Evolutionary conservation across 2,797 vertebrate genomes (phyloP).

Genomic region (Cyclura pinguis): DNA sequence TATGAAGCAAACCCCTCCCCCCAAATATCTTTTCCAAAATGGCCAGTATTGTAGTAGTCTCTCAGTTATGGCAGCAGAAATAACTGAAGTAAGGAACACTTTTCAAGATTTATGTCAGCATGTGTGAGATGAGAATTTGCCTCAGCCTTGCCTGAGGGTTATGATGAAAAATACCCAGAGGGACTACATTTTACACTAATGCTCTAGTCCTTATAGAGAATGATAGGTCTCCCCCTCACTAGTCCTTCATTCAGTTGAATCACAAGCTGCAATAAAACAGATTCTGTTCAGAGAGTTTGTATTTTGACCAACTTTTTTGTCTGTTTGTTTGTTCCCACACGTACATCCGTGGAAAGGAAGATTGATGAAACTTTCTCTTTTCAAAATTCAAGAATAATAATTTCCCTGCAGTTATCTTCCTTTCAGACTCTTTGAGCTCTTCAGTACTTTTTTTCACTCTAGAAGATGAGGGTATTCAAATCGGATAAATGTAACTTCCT

Average conservation of each 20-base stretch:
- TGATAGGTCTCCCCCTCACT: neutral
- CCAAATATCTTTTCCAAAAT: neutral
- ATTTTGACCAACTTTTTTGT: neutral
- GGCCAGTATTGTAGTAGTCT: neutral
- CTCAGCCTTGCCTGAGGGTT: conserved; percentile 4
- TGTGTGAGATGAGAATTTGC: neutral
- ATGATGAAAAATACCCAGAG: neutral
- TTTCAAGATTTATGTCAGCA: neutral
- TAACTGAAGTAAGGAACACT: neutral
- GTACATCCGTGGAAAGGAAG: conserved; percentile 2
- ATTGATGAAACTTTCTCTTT: neutral
- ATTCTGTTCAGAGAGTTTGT: neutral
- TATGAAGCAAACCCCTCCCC: neutral
- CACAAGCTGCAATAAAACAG: neutral
- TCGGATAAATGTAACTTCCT: conserved; percentile 38
- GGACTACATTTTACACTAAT: neutral
- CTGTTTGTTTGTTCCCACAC: conserved; percentile 3
- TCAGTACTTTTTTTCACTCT: neutral
- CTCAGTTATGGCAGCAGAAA: neutral
- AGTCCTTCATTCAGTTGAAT: conserved; percentile 22
- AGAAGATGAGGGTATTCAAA: conserved; percentile 33
- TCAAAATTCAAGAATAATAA: conserved; percentile 21
- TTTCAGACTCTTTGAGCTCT: conserved; percentile 25
- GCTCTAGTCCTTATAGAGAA: neutral
- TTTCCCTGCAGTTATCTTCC: neutral